A percentile compares a stretch with the other conserved stretches of the same genome.
phyloP scores from a whole-genome alignment of 1,140 invertebrate genomes.

The Pemphigus obesinymphae region DNA sequence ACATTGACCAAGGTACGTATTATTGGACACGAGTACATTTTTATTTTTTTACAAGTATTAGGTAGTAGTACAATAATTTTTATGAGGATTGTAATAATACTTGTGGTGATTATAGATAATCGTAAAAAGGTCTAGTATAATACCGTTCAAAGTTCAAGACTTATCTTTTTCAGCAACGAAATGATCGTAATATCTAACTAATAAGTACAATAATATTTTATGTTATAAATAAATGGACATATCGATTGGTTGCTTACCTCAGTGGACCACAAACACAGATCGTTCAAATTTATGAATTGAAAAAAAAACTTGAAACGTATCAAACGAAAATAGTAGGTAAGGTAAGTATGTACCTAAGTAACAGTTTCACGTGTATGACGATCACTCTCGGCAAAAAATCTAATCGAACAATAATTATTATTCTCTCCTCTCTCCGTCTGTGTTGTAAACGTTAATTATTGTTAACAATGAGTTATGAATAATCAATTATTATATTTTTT shows the following conservation, averaged over 20 bases:
- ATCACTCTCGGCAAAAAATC: too few species aligned
- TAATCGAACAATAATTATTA: too few species aligned
- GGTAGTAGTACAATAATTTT: background rate
- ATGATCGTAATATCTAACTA: background rate
- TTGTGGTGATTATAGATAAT: background rate
- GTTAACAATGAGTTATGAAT: too few species aligned
- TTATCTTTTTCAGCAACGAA: background rate
- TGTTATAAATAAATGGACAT: background rate
- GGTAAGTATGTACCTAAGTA: too few species aligned
- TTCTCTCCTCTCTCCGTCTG: too few species aligned
- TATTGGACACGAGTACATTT: slow-evolving; percentile 24
- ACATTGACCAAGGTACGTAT: background rate
- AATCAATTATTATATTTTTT: too few species aligned
- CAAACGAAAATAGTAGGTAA: too few species aligned
- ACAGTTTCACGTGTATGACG: too few species aligned
- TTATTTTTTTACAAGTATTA: background rate
- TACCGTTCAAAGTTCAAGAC: background rate
- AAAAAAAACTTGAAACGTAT: too few species aligned
- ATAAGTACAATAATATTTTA: too few species aligned
- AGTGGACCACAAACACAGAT: background rate
- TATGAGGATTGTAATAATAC: background rate
- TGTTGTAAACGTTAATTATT: too few species aligned
- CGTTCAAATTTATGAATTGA: too few species aligned
- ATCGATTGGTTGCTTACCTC: background rate
- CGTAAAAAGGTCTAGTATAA: background rate